A percentile compares a stretch with the other conserved stretches of the same genome.
phyloP scores from a whole-genome alignment of 2,113 vertebrate species.

The Aphelocoma coerulescens region DNA sequence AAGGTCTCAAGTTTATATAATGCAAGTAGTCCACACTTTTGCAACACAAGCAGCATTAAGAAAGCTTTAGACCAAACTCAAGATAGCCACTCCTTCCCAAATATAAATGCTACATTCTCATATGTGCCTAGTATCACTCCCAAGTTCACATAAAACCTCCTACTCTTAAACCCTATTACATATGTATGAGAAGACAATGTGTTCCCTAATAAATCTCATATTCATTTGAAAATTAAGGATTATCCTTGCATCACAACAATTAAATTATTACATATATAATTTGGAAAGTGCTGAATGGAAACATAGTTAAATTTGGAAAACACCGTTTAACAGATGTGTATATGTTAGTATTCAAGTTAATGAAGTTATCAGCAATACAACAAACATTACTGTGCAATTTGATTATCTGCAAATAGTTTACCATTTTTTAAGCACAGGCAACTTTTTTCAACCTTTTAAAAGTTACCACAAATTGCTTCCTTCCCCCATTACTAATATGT shows the following conservation, averaged over 20 bases:
- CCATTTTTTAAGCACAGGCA: neutral
- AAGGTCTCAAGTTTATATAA: neutral
- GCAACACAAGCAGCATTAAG: neutral
- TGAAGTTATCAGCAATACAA: neutral
- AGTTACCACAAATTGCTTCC: neutral
- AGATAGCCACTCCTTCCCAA: neutral
- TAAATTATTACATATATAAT: neutral
- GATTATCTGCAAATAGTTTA: neutral
- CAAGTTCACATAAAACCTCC: neutral
- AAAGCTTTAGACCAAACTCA: neutral
- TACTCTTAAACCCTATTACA: neutral
- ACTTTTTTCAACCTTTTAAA: neutral
- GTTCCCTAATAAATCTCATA: neutral
- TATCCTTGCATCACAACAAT: neutral
- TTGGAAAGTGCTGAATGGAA: neutral
- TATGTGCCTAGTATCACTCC: neutral
- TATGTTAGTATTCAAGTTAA: conserved; percentile 26
- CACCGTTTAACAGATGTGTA: conserved; percentile 42
- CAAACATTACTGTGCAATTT: neutral
- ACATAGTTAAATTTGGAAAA: neutral
- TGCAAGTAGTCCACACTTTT: neutral
- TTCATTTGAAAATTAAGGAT: neutral
- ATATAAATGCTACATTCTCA: neutral
- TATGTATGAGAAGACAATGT: neutral
- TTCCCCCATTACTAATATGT: neutral